A percentile compares a stretch with the other conserved stretches of the same genome.
These are phyloP conservation scores for Hyaena hyaena DNA, from an alignment of 2,113 vertebrate genomes.

Conservation along the genomic window DNA sequence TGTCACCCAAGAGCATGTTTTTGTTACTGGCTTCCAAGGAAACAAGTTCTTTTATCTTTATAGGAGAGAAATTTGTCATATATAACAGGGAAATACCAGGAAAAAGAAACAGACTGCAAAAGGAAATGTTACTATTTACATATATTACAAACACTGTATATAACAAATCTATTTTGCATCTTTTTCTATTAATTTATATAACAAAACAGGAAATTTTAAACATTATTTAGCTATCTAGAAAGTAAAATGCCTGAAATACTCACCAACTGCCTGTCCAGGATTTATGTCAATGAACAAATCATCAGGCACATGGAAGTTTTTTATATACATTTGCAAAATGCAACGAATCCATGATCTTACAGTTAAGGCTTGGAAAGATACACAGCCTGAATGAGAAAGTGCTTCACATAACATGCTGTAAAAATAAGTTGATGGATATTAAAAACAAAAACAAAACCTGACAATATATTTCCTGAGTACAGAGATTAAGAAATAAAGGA, in stretches of 20 bases:
- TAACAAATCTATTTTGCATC: constrained; percentile 28
- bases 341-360: constrained; percentile 96
- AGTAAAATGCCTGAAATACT: constrained; percentile 50
- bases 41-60: constrained; percentile 83
- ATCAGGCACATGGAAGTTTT: constrained; percentile 83
- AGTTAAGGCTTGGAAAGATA: constrained; percentile 91
- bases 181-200: constrained; percentile 50
- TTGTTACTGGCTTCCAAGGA: constrained; percentile 82
- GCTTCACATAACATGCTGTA: constrained; percentile 89
- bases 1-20: constrained; percentile 81
- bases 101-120: constrained; percentile 74
- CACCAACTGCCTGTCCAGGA: constrained; percentile 83
- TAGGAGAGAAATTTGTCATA: constrained; percentile 79
- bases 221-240: neutral
- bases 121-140: constrained; percentile 66
- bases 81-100: constrained; percentile 77
- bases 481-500: constrained; percentile 25
- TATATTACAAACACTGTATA: constrained; percentile 44
- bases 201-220: constrained; percentile 3
- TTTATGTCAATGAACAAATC: constrained; percentile 80
- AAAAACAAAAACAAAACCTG: constrained; percentile 37
- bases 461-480: neutral
- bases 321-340: constrained; percentile 94
- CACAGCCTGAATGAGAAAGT: constrained; percentile 81
- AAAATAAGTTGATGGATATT: constrained; percentile 38